Base-by-base conservation (phyloP, 1,140 invertebrate genomes). In the Kradibia gibbosae region DNA sequence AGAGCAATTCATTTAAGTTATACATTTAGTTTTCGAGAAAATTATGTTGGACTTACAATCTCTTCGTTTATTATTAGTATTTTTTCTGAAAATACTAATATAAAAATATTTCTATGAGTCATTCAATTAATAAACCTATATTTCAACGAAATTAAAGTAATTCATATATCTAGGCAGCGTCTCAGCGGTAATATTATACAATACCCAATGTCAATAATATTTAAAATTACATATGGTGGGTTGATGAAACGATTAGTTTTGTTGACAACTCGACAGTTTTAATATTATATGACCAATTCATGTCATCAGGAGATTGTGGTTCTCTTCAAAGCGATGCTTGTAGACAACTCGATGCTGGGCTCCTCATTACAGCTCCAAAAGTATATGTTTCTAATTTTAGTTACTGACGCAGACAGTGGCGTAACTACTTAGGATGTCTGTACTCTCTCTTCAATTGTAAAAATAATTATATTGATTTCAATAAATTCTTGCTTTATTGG, bases 271-370 rank as follows among this genome's bases (percentile, higher is more conserved):
- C 81, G 78, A 74, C 80, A 78, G 80, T 77, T 85, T 67, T 39
- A 4, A 39, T 67, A 39, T 67, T 67, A 67, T 67, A 67, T 22
- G 62, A 48, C 39, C 70, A 17, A 28, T 28, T 48, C 13, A 28
- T 48, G 42, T 28, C n/a, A 71, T 31, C 42, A 7, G 28, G 28
- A 15, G 1, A 5, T 48, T 28, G 70, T 48, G 5, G 25, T n/a
- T 71, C n/a, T 11, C n/a, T 78, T 70, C 79, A 70, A 81, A 85
- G 83, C 84, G 84, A 65, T 75, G 60, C 76, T 80, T 67, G 81
- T 84, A 86, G 86, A 86, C 86, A 84, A 86, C 84, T 80, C 76
- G 85, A 86, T 85, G 83, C 85, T 84, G 81, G 77, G 81, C 84
- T 83, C 81, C 78, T 83, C 76, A 82, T 77, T 75, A 50, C 83